These are phyloP conservation scores for Drosophila birchii DNA, from an alignment of 2,888 invertebrate species.

Conservation along the genomic window DNA sequence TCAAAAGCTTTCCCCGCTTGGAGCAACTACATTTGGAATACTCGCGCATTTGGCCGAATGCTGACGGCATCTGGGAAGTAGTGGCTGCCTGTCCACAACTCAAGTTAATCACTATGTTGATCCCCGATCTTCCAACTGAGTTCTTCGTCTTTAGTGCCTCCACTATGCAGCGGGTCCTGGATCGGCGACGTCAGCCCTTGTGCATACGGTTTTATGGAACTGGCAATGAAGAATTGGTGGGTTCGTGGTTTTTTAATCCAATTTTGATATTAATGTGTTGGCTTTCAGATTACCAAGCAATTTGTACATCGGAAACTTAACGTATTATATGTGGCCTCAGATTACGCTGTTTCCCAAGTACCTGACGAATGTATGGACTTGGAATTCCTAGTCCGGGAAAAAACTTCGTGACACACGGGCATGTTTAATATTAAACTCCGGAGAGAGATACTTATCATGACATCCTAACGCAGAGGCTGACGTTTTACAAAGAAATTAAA, in stretches of 20 bases:
- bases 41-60: slow-evolving; percentile 21
- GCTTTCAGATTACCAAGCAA: slow-evolving; percentile 14
- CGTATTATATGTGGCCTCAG: slow-evolving; percentile 3
- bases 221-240: slow-evolving; percentile 11
- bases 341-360: slow-evolving; percentile 8
- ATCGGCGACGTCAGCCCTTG: slow-evolving; percentile 7
- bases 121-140: background rate
- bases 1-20: slow-evolving; percentile 20
- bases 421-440: background rate
- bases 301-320: slow-evolving; percentile 27
- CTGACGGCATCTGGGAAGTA: slow-evolving; percentile 24
- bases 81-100: slow-evolving; percentile 27
- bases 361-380: slow-evolving; percentile 21
- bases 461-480: background rate
- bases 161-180: slow-evolving; percentile 15
- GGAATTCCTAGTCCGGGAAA: background rate
- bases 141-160: slow-evolving; percentile 16
- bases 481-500: background rate
- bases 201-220: slow-evolving; percentile 19
- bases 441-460: background rate
- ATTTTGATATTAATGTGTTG: background rate
- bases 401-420: background rate
- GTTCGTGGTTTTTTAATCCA: background rate
- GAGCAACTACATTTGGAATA: slow-evolving; percentile 32
- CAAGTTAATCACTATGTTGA: slow-evolving; percentile 3